Percentiles rank a stretch among this genome's conserved stretches.
Conservation (phyloP, 2,888 invertebrate genomes). For the Rhagium mordax region DNA sequence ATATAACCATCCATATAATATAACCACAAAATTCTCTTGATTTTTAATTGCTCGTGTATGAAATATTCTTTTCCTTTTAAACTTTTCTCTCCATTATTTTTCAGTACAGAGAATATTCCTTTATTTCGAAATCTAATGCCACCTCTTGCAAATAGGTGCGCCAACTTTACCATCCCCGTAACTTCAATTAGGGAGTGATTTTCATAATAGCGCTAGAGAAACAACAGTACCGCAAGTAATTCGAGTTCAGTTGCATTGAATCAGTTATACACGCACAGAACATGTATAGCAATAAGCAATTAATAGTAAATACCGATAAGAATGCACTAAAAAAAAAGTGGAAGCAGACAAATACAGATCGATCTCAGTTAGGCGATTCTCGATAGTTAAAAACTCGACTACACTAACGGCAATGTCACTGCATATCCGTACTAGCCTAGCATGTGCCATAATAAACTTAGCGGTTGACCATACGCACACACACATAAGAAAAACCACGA, state of each 20-base stretch:
- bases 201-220: neutral
- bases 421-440: neutral
- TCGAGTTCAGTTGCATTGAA: neutral
- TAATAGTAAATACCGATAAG: constrained; percentile 5
- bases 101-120: no score
- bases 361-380: constrained; percentile 21
- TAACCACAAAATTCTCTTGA: no score
- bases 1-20: no score
- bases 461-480: constrained; percentile 2
- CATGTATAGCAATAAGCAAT: neutral
- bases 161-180: no score
- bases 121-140: no score
- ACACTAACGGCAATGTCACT: constrained; percentile 32
- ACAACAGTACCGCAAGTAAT: neutral
- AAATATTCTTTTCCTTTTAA: no score
- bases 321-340: constrained; percentile 10
- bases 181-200: neutral
- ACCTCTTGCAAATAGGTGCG: no score
- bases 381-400: constrained; percentile 18
- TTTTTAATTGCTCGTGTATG: no score
- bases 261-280: neutral
- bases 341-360: constrained; percentile 30
- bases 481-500: constrained; percentile 6
- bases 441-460: constrained; percentile 22
- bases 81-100: no score